Base-by-base conservation (phyloP, 2,797 vertebrate species). In the Cacajao melanocephalus region DNA sequence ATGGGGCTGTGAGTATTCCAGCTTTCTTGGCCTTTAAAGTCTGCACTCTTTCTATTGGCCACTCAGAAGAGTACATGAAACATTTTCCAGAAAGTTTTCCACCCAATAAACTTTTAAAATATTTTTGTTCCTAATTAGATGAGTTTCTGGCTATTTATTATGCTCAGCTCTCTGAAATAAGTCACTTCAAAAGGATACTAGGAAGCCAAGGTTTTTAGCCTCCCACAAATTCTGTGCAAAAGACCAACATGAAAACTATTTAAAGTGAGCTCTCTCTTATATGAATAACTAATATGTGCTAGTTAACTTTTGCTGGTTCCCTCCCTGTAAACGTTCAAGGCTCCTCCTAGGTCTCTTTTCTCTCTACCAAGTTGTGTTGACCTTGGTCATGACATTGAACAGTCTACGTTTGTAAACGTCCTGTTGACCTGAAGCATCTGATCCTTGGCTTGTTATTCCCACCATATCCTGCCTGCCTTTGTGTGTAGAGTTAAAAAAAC, bases 391-490 rank as follows among this genome's bases (percentile, higher is more conserved):
- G 57, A 92, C 90, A 93, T 10, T 91, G 96, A 97, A 67, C 14
- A 39, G 20, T 58, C 50, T 92, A 89, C 50, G 26, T 88, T 87
- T 96, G 44, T 93, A 88, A 97, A 97, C 75, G 82, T 80, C 79
- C 67, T 61, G 39, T 87, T 97, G 85, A 98, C 96, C 96, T 46
- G 70, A 93, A 93, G 79, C 57, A 90, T 87, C 89, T 93, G 90
- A 97, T 97, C 84, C 90, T 88, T 41, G 44, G 84, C 97, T 96
- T 97, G 90, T 97, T 94, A 97, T 98, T 97, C 97, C 97, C 33
- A 93, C 78, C 70, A 46, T 52, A 88, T 67, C 80, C 78, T 92
- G 67, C 26, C n/a, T 81, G 83, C n/a, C 89, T 95, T 81, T 94
- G 85, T 73, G 75, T 84, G 81, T 93, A 79, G 72, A 93, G 78